Percentiles rank a stretch among this genome's conserved stretches.
Evolutionary conservation across 2,888 invertebrate species (phyloP).

Genomic region (Poecilus cupreus): DNA sequence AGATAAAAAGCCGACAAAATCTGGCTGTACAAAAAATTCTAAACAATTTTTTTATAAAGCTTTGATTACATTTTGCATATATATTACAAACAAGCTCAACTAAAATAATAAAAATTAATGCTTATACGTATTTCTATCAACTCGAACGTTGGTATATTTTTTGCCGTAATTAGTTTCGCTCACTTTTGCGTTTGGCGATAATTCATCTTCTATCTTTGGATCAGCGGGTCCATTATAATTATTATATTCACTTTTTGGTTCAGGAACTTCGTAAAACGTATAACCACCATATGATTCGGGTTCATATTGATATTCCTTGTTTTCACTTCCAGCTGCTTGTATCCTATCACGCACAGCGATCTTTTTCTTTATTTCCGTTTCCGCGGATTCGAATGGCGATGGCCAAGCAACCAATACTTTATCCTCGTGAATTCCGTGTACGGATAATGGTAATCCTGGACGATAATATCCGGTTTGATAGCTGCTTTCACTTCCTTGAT

Average conservation of each 20-base stretch:
- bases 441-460: slow-evolving; percentile 43
- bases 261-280: slow-evolving; percentile 37
- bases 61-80: not conserved
- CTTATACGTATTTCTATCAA: slow-evolving; percentile 31
- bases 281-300: slow-evolving; percentile 49
- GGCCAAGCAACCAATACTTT: slow-evolving; percentile 66
- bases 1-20: too few relatives aligned
- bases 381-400: slow-evolving; percentile 69
- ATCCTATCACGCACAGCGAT: not conserved
- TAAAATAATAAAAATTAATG: not conserved
- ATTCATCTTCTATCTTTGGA: slow-evolving; percentile 65
- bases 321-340: slow-evolving; percentile 43
- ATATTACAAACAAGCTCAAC: not conserved
- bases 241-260: slow-evolving; percentile 17
- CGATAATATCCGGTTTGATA: slow-evolving; percentile 21
- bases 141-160: slow-evolving; percentile 52
- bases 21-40: too few relatives aligned
- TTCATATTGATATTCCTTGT: slow-evolving; percentile 41
- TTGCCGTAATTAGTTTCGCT: slow-evolving; percentile 64
- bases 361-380: slow-evolving; percentile 64
- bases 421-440: slow-evolving; percentile 66
- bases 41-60: not conserved
- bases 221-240: slow-evolving; percentile 32
- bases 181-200: slow-evolving; percentile 67
- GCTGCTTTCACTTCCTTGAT: slow-evolving; percentile 63